phyloP scores from a whole-genome alignment of 2,888 invertebrate genomes.

The Ellobium chinense region DNA sequence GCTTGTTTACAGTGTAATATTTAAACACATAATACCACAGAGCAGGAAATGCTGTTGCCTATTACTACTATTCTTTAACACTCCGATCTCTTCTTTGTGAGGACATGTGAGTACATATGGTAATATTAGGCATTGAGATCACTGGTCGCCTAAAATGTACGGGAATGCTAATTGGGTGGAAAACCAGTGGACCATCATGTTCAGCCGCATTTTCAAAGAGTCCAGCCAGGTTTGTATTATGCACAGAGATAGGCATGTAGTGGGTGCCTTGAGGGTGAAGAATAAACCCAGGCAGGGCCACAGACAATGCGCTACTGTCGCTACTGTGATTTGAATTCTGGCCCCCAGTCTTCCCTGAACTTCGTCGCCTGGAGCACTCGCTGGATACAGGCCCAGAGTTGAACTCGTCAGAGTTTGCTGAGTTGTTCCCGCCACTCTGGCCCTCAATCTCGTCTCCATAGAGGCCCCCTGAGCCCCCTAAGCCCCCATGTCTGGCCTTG shows the following conservation, averaged over 20 bases:
- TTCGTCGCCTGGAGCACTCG: slow-evolving; percentile 29
- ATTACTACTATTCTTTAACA: slow-evolving; percentile 18
- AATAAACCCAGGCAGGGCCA: slow-evolving; percentile 89
- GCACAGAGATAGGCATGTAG: slow-evolving; percentile 87
- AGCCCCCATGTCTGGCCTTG: neutral
- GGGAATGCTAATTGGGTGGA: slow-evolving; percentile 75
- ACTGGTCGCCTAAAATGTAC: slow-evolving; percentile 71
- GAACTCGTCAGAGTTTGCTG: slow-evolving; percentile 38
- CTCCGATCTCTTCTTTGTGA: slow-evolving; percentile 28
- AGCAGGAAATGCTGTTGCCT: too few relatives aligned
- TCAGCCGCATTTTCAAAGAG: slow-evolving; percentile 48
- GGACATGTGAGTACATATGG: slow-evolving; percentile 39
- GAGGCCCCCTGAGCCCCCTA: neutral
- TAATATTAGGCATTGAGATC: slow-evolving; percentile 51
- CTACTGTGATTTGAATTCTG: slow-evolving; percentile 22
- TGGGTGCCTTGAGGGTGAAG: slow-evolving; percentile 92
- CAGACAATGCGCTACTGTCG: slow-evolving; percentile 30
- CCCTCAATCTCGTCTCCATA: slow-evolving; percentile 27
- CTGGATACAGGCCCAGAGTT: slow-evolving; percentile 28
- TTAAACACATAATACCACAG: too few relatives aligned
- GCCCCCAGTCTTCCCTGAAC: neutral
- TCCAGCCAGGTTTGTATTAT: slow-evolving; percentile 78
- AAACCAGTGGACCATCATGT: slow-evolving; percentile 55
- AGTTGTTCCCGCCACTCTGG: slow-evolving; percentile 30
- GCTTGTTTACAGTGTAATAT: too few relatives aligned